Evolutionary conservation across 2,113 vertebrate genomes (phyloP).

Genomic region (Columbina picui): DNA sequence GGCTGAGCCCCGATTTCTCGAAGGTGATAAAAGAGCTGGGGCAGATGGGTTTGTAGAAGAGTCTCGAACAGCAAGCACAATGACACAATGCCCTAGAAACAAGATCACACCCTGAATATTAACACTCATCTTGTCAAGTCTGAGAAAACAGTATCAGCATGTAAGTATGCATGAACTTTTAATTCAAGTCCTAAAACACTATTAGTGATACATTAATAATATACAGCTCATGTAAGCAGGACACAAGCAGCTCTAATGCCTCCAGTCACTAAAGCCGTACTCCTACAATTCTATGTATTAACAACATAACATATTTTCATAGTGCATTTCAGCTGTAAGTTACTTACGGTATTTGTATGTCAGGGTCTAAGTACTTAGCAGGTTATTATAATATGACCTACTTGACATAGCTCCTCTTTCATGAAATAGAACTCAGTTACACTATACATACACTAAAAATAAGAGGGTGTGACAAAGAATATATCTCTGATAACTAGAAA

Average conservation of each 20-base stretch:
- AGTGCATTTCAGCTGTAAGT: background rate
- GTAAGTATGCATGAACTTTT: background rate
- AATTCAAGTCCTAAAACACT: background rate
- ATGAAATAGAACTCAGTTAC: background rate
- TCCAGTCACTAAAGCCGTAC: background rate
- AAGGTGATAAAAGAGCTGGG: constrained; percentile 96
- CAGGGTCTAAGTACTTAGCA: background rate
- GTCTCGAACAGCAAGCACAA: constrained; percentile 96
- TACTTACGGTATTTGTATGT: background rate
- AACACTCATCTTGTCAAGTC: background rate
- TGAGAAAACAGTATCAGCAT: background rate
- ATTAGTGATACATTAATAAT: background rate
- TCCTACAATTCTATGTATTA: background rate
- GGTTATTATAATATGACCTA: background rate
- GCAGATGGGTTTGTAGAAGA: constrained; percentile 92
- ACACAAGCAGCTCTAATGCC: background rate
- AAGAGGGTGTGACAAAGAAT: background rate
- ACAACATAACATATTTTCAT: background rate
- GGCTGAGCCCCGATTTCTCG: constrained; percentile 95
- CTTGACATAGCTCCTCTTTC: background rate
- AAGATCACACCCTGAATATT: background rate
- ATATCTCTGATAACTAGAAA: background rate
- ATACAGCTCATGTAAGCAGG: background rate
- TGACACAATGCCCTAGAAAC: constrained; percentile 90
- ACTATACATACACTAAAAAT: background rate